Percentiles rank a stretch among this genome's conserved stretches.
These are phyloP conservation scores for Pasiphila rectangulata DNA, from an alignment of 2,888 invertebrate genomes.

Conservation along the genomic window DNA sequence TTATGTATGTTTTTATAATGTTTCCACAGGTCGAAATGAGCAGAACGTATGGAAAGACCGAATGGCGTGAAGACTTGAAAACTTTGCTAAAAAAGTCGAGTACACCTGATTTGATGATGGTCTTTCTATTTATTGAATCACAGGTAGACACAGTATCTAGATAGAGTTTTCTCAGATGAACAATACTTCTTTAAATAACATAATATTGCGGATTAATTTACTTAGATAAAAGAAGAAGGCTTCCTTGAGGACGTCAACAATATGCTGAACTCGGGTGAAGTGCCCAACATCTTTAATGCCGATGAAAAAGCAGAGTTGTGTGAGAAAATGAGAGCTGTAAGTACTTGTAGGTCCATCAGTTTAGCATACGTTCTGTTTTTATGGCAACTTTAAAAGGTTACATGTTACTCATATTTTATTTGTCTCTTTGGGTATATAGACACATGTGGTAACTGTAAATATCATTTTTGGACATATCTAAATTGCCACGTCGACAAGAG, in stretches of 20 bases:
- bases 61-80: constrained; percentile 97
- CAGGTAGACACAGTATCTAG: constrained; percentile 86
- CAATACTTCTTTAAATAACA: no score
- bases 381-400: no score
- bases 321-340: constrained; percentile 91
- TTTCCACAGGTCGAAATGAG: constrained; percentile 91
- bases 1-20: not conserved
- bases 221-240: constrained; percentile 93
- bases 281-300: constrained; percentile 91
- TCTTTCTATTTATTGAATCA: constrained; percentile 94
- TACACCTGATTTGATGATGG: constrained; percentile 91
- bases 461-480: no score
- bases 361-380: no score
- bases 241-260: constrained; percentile 97
- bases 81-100: constrained; percentile 89
- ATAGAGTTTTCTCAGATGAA: not conserved
- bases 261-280: constrained; percentile 95
- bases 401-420: no score
- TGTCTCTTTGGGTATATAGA: no score
- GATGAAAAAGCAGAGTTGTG: constrained; percentile 95
- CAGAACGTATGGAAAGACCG: constrained; percentile 88
- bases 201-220: no score
- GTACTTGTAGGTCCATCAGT: not conserved
- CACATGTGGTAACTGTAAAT: no score
- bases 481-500: no score